Base-by-base conservation (phyloP, 2,888 invertebrate genomes). In the Coleophora flavipennella region DNA sequence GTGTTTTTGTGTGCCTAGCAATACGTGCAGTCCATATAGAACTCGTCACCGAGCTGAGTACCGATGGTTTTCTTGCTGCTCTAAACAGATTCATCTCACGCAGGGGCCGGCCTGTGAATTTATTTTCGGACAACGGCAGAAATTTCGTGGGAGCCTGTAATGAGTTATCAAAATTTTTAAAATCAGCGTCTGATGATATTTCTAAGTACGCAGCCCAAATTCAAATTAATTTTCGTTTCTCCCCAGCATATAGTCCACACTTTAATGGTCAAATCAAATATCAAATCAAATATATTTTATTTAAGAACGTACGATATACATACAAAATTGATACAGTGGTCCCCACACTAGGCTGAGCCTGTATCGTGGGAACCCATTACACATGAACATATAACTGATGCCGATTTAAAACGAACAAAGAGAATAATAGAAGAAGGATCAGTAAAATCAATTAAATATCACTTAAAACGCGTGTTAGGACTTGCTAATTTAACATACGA, bases 51-150 rank as follows among this genome's bases (percentile, higher is more conserved):
- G 34, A 39, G 14, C 8, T 44, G n/a, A 35, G 35, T 11, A 39
- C 33, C 3, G 34, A 40, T 9, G 29, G 39, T 1, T 42, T 31
- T 20, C 9, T 45, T 1, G 38, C 40, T 1, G 38, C 40, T 28
- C 12, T 44, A 9, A 27, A 31, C 6, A 13, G 41, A 1, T 41
- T 44, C 13, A 33, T 33, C 1, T 9, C 14, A 25, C 39, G 39
- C 13, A 29, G 39, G 0, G 39, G 39, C 1, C 29, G 20, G 4
- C 34, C 35, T 1, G 10, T 1, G 1, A 35, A 13, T 9, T 20
- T 38, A 7, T 40, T 37, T 29, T 40, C 44, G 20, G 46, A 49
- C 35, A 46, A 46, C 13, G 46, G 43, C 2, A 43, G 39, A 2
- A 45, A 45, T 26, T 46, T 39, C 36, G 36, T 40, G 12, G 44